phyloP scores from a whole-genome alignment of 2,888 invertebrate species.

The Maniola hyperantus region DNA sequence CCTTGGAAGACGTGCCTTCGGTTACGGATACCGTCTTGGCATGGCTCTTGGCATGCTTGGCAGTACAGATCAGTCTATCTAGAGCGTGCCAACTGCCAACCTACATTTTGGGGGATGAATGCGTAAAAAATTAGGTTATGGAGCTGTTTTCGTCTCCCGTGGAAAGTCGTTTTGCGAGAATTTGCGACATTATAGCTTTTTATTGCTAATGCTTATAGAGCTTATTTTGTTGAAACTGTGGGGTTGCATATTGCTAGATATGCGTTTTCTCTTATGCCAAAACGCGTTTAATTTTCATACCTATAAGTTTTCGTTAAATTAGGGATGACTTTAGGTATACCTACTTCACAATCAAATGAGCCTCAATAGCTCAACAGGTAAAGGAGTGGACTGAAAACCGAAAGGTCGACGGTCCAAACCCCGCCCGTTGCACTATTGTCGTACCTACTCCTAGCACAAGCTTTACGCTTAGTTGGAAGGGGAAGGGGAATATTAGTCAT shows the following conservation, averaged over 20 bases:
- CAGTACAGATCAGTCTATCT: constrained; percentile 53
- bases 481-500: no score
- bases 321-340: no score
- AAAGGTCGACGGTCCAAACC: no score
- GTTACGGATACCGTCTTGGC: constrained; percentile 53
- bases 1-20: constrained; percentile 10
- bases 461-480: no score
- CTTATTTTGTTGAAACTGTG: constrained; percentile 12
- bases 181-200: constrained; percentile 43
- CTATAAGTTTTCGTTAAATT: no score
- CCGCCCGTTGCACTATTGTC: no score
- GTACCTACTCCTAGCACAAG: no score
- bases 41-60: constrained; percentile 66
- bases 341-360: no score
- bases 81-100: constrained; percentile 55
- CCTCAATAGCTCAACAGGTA: no score
- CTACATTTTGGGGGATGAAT: constrained; percentile 51
- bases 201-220: constrained; percentile 20
- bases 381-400: no score
- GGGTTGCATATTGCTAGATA: background rate
- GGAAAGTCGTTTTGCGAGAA: constrained; percentile 44
- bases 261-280: background rate
- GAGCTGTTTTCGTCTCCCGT: constrained; percentile 42
- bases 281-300: background rate
- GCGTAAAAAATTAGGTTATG: constrained; percentile 55